phyloP scores from a whole-genome alignment of 2,888 invertebrate genomes.

The Trachelus iudaicus region DNA sequence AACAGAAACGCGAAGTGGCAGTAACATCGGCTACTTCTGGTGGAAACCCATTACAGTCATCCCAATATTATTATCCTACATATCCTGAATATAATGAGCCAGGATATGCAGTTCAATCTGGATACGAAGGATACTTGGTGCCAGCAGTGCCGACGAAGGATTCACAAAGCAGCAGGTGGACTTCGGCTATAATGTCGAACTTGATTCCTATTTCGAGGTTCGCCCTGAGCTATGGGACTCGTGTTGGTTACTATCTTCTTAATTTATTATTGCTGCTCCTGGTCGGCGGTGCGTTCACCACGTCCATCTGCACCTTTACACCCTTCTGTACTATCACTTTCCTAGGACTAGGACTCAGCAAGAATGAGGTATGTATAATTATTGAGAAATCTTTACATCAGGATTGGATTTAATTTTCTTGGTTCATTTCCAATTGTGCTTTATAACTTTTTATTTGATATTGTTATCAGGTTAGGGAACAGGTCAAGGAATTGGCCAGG shows the following conservation, averaged over 20 bases:
- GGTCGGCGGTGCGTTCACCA: constrained; percentile 69
- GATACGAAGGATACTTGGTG: constrained; percentile 41
- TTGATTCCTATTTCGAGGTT: constrained; percentile 39
- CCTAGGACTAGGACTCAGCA: constrained; percentile 55
- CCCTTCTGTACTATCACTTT: constrained; percentile 73
- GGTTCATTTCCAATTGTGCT: background rate
- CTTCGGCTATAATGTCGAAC: constrained; percentile 23
- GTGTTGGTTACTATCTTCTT: constrained; percentile 28
- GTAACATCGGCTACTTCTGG: background rate
- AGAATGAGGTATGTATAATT: constrained; percentile 29
- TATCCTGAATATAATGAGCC: constrained; percentile 36
- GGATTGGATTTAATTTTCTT: background rate
- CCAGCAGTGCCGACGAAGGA: constrained; percentile 19
- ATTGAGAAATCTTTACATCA: background rate
- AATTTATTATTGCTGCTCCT: constrained; percentile 58
- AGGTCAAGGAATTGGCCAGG: constrained; percentile 68
- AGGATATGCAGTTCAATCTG: constrained; percentile 38
- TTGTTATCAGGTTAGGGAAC: constrained; percentile 33
- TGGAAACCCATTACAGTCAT: background rate
- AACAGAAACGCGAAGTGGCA: background rate
- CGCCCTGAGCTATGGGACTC: constrained; percentile 35
- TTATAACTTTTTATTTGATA: background rate
- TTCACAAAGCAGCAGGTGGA: constrained; percentile 19
- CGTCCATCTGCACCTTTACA: constrained; percentile 73
- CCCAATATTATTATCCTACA: constrained; percentile 31